Evolutionary conservation across 2,113 vertebrate species (phyloP), one percentile per base, ranked within the genome.

Genomic region (Electrona antarctica): DNA sequence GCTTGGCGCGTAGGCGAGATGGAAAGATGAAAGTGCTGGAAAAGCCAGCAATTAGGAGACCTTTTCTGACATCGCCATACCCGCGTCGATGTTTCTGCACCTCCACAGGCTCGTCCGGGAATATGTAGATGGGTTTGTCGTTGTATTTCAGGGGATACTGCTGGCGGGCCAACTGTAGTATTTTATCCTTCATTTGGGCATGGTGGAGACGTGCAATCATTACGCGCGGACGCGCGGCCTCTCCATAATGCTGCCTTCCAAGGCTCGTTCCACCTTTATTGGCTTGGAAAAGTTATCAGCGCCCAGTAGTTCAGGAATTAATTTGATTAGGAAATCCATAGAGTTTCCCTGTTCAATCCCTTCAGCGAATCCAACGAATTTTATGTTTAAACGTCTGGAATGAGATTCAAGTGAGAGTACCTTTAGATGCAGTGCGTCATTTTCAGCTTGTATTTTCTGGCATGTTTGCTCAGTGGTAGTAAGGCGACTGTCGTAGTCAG

Each of bases 341-440:
- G 70, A 64, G 6, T 6, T 64, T 11, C 73, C 52, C 10, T 69
- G 69, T 15, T 76, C 60, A 2, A 69, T 76, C 45, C 48, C 63
- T 15, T 76, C 58, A 54, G 64, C 64, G 15, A 73, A 28, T 10
- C 58, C 64, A 6, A 68, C 33, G 28, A 78, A 63, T 78, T 73
- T 78, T n/a, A 78, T 63, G 48, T 73, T 78, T 54, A 73, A 70
- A 0, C 45, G 8, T 47, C 70, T 15, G 55, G 57, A 69, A 45
- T 9, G 13, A 15, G 55, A 58, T 45, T 72, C 62, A 1, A 73
- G 21, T n/a, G 61, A 49, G 3, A 61, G 11, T 33, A 73, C 33
- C 57, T 78, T 78, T n/a, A 52, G 4, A 51, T 11, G 14, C 5
- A 67, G 50, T 10, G 33, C 7, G 60, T 67, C 14, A 50, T 78